Conservation (phyloP, 53 echinoderm and acorn worm genomes). For the Mesocentrotus franciscanus region DNA sequence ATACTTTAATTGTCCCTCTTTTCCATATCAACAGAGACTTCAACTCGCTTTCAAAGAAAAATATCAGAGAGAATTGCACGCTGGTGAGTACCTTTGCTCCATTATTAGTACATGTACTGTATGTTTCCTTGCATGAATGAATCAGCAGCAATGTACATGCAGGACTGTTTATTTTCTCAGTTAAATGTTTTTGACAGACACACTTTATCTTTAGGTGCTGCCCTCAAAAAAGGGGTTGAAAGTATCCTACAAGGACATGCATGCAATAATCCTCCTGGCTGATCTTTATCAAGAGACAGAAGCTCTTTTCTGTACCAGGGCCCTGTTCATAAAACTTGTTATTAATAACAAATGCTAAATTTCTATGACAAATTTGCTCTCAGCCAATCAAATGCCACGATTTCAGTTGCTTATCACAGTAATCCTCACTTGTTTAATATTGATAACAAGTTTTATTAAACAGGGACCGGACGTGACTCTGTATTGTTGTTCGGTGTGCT, state of each 20-base stretch:
- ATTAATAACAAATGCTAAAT: too few species aligned
- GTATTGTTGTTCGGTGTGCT: not conserved
- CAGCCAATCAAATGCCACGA: too few species aligned
- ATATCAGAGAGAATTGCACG: constrained; percentile 85
- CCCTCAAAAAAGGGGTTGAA: not conserved
- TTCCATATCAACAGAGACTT: constrained; percentile 83
- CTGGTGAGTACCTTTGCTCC: constrained; percentile 78
- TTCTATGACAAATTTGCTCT: too few species aligned
- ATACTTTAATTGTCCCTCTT: not conserved
- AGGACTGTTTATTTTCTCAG: not conserved
- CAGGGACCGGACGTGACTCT: not conserved
- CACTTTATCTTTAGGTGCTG: not conserved
- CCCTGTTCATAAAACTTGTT: too few species aligned
- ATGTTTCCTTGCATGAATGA: not conserved
- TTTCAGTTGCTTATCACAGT: too few species aligned
- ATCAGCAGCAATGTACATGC: not conserved
- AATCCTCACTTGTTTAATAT: too few species aligned
- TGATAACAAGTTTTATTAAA: too few species aligned
- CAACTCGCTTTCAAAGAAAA: constrained; percentile 87
- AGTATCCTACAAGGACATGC: not conserved
- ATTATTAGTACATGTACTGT: not conserved
- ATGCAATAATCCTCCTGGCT: not conserved
- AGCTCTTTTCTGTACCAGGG: not conserved
- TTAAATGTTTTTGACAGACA: not conserved
- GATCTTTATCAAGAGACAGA: not conserved